These are phyloP conservation scores for Pomacea canaliculata DNA, from an alignment of 2,888 invertebrate genomes.

Conservation along the genomic window DNA sequence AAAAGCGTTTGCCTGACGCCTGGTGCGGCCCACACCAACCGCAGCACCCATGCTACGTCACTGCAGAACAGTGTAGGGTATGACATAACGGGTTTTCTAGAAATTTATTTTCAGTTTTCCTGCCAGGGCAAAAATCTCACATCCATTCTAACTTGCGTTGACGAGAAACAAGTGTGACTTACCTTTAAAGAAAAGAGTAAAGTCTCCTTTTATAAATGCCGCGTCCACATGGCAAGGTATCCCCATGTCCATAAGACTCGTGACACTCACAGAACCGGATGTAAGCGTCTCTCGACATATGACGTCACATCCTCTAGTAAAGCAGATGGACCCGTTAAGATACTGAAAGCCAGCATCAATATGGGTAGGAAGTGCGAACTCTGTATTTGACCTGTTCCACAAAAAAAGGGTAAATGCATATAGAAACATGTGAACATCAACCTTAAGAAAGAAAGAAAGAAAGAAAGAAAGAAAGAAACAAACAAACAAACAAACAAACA, in stretches of 20 bases:
- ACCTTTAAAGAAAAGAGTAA: conserved; percentile 10
- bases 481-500: too few relatives aligned
- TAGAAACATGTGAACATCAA: neutral
- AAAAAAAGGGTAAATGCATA: neutral
- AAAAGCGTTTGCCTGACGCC: too few relatives aligned
- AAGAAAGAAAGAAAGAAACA: too few relatives aligned
- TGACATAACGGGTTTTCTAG: too few relatives aligned
- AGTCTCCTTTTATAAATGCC: conserved; percentile 6
- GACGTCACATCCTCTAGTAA: conserved; percentile 14
- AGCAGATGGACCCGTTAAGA: neutral
- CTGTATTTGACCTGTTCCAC: neutral
- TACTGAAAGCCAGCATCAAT: conserved; percentile 11
- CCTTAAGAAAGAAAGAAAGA: too few relatives aligned
- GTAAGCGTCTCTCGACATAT: neutral
- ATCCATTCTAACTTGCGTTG: neutral
- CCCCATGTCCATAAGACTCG: conserved; percentile 17
- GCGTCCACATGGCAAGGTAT: conserved; percentile 31
- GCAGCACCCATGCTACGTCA: too few relatives aligned
- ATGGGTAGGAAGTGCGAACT: neutral
- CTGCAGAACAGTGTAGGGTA: too few relatives aligned
- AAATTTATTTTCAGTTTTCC: too few relatives aligned
- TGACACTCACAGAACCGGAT: neutral
- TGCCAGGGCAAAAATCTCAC: neutral
- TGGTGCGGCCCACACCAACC: too few relatives aligned
- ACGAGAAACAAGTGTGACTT: neutral